phyloP scores from a whole-genome alignment of 2,797 vertebrate genomes.

The Coreius guichenoti region DNA sequence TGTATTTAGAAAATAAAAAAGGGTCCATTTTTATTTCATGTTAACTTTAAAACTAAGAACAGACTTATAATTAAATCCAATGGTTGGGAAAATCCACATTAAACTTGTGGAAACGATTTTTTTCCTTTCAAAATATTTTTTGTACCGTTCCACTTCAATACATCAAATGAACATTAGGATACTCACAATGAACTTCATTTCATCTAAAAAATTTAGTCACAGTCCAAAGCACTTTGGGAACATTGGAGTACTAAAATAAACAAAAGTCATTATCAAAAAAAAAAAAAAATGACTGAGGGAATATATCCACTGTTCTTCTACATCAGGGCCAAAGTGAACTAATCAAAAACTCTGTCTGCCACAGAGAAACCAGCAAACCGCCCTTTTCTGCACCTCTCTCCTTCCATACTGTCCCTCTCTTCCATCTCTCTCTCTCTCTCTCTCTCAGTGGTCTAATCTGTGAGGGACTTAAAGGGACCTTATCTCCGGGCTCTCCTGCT shows the following conservation, averaged over 20 bases:
- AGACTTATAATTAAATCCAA: neutral
- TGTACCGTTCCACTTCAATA: slow-evolving; percentile 13
- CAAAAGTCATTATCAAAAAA: slow-evolving; percentile 39
- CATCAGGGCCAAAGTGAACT: slow-evolving; percentile 24
- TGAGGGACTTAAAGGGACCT: slow-evolving; percentile 96
- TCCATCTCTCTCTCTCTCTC: slow-evolving; percentile 44
- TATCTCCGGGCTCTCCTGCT: slow-evolving; percentile 99
- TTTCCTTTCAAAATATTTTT: slow-evolving; percentile 9
- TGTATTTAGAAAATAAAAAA: neutral
- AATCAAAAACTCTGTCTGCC: slow-evolving; percentile 46
- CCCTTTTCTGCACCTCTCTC: slow-evolving; percentile 32
- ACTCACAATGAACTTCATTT: neutral
- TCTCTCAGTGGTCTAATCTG: slow-evolving; percentile 64
- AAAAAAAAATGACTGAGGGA: slow-evolving; percentile 29
- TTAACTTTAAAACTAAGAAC: neutral
- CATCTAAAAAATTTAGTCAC: slow-evolving; percentile 19
- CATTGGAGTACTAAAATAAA: slow-evolving; percentile 20
- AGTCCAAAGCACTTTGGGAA: slow-evolving; percentile 13
- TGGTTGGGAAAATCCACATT: neutral
- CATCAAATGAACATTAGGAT: slow-evolving; percentile 23
- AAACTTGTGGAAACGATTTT: neutral
- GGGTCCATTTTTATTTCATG: neutral
- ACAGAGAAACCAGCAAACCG: slow-evolving; percentile 32
- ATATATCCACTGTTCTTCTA: slow-evolving; percentile 24
- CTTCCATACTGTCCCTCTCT: slow-evolving; percentile 27